Conservation (phyloP, 2,113 vertebrate genomes). For the Crotalus horridus region DNA sequence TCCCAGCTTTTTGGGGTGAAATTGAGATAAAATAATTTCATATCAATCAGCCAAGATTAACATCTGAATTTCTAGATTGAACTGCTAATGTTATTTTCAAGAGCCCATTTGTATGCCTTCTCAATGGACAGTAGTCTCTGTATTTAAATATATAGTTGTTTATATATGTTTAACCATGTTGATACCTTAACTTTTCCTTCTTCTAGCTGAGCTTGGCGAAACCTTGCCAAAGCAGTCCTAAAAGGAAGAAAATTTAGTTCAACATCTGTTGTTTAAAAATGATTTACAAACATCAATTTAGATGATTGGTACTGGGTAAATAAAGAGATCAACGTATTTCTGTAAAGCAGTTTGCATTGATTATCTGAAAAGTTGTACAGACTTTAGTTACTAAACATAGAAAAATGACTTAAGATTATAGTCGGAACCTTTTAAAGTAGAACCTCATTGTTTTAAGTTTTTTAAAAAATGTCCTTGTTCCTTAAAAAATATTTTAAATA, state of each 20-base stretch:
- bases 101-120: background rate
- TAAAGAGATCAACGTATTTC: background rate
- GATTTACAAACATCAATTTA: background rate
- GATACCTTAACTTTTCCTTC: constrained; percentile 93
- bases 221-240: constrained; percentile 96
- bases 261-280: background rate
- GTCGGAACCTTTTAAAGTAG: background rate
- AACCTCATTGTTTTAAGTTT: background rate
- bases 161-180: background rate
- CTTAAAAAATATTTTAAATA: background rate
- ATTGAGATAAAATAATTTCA: background rate
- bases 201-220: constrained; percentile 94
- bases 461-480: background rate
- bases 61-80: background rate
- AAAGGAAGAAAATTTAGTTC: constrained; percentile 24
- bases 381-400: background rate
- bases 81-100: background rate
- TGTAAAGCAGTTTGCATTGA: background rate
- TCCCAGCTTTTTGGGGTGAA: background rate
- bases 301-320: background rate
- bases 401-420: background rate
- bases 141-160: background rate
- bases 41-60: background rate
- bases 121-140: background rate
- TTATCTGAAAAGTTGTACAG: background rate